Evolutionary conservation across 2,797 vertebrate genomes (phyloP), one percentile per base, ranked within the genome.

Genomic region (Enteromius thamalakanensis): DNA sequence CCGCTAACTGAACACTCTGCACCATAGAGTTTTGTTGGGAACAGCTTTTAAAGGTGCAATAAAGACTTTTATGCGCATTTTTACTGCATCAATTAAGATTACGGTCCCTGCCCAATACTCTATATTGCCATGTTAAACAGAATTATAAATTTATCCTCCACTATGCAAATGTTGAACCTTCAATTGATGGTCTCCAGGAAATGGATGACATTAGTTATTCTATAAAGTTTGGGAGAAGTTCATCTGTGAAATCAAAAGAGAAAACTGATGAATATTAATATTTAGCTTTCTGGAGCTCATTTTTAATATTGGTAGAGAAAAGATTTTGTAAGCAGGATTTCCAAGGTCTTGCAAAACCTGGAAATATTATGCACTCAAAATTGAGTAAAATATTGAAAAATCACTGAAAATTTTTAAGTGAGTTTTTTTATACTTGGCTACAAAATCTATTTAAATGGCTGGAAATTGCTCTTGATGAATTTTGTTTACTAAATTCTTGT

Each of bases 1-100:
- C 51, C 2, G n/a, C 72, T 76, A 85, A 79, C 68, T 37, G 62
- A 82, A 64, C 84, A 47, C 19, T 79, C 19, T 82, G 72, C 60
- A 42, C 71, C 32, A 29, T 53, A 45, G 37, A 68, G 26, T 69
- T 83, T 77, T 69, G 62, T 68, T 76, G 62, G 29, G 64, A 58
- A 83, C 74, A 70, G 29, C 42, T 78, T 78, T 83, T 53, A 83
- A 69, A 69, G 49, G 12, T 40, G 47, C 47, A 55, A 45, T 82
- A 82, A 82, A 68, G 47, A 68, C 34, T 45, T 76, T 76, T 32
- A 76, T 55, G 71, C 62, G 4, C n/a, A 68, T 67, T 67, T 64
- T 82, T 82, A 42, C 49, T 17, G 15, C 47, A 65, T 75, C 45
- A 75, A 75, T 82, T 82, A 82, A 65, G 34, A 32, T 76, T 55